These are phyloP conservation scores for Arctocebus calabarensis DNA, from an alignment of 2,797 vertebrate species.

Conservation along the genomic window DNA sequence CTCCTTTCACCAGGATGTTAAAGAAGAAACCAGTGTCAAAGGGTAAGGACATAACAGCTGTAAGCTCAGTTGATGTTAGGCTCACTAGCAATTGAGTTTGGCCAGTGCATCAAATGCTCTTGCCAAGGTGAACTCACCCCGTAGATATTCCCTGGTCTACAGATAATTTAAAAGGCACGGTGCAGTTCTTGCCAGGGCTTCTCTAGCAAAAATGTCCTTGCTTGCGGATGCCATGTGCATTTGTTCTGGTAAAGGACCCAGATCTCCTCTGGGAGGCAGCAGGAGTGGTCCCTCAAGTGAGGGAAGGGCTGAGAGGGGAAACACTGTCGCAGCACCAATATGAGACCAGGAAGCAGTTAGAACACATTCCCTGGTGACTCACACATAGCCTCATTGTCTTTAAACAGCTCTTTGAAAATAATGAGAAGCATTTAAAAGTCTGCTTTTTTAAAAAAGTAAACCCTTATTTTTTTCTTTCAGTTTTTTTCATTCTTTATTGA, in stretches of 20 bases:
- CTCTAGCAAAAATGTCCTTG: slow-evolving; percentile 37
- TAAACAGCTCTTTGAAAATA: slow-evolving; percentile 51
- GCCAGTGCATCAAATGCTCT: neutral
- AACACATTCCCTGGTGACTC: neutral
- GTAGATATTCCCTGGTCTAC: slow-evolving; percentile 8
- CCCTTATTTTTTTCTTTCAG: neutral
- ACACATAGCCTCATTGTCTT: neutral
- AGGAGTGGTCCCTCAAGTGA: neutral
- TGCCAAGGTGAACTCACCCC: slow-evolving; percentile 36
- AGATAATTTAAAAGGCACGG: slow-evolving; percentile 51
- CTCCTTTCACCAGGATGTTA: slow-evolving; percentile 1
- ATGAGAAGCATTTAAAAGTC: slow-evolving; percentile 1
- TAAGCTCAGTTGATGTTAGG: neutral
- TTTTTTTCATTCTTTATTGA: slow-evolving; percentile 17
- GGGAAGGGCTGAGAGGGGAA: neutral
- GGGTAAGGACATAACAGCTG: neutral
- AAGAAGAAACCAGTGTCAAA: neutral
- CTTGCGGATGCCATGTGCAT: neutral
- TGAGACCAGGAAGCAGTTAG: neutral
- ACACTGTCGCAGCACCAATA: neutral
- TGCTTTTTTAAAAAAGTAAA: neutral
- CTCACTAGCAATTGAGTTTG: neutral
- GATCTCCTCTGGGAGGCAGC: neutral
- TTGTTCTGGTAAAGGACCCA: slow-evolving; percentile 16
- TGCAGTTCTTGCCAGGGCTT: slow-evolving; percentile 14